Percentiles rank a stretch among this genome's conserved stretches.
Conservation (phyloP, 2,797 vertebrate genomes). For the Fringilla coelebs region DNA sequence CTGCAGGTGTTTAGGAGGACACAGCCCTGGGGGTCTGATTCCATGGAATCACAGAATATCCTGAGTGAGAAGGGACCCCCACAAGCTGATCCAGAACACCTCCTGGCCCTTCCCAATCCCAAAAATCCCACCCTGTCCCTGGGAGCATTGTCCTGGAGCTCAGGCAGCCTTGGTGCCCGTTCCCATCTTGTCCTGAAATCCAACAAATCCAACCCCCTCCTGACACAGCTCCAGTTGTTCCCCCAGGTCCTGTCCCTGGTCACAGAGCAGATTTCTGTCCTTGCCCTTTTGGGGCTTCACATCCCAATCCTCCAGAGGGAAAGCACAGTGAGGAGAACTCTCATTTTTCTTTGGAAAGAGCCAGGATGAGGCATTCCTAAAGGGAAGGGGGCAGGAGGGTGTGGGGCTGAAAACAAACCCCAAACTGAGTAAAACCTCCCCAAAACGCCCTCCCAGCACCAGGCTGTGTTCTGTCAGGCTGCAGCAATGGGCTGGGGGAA, state of each 20-base stretch:
- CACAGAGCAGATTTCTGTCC: neutral
- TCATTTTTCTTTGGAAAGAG: neutral
- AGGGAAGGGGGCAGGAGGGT: neutral
- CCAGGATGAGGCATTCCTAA: neutral
- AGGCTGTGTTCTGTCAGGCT: neutral
- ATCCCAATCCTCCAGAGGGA: neutral
- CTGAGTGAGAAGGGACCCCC: neutral
- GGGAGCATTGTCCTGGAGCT: fast-evolving
- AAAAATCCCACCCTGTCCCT: neutral
- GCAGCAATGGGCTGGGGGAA: slow-evolving; percentile 32
- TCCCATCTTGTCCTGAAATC: neutral
- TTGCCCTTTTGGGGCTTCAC: neutral
- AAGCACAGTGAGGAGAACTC: neutral
- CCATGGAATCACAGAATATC: neutral
- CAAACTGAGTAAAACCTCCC: neutral
- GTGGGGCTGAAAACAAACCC: neutral
- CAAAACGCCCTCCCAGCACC: neutral
- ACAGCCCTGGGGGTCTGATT: neutral
- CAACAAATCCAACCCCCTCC: neutral
- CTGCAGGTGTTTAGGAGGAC: neutral
- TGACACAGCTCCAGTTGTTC: neutral
- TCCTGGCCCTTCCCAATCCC: neutral
- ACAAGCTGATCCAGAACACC: neutral
- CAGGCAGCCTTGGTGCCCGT: neutral
- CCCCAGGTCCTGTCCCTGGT: neutral